Evolutionary conservation across 2,888 invertebrate species (phyloP).

Genomic region (Agrotis puta): DNA sequence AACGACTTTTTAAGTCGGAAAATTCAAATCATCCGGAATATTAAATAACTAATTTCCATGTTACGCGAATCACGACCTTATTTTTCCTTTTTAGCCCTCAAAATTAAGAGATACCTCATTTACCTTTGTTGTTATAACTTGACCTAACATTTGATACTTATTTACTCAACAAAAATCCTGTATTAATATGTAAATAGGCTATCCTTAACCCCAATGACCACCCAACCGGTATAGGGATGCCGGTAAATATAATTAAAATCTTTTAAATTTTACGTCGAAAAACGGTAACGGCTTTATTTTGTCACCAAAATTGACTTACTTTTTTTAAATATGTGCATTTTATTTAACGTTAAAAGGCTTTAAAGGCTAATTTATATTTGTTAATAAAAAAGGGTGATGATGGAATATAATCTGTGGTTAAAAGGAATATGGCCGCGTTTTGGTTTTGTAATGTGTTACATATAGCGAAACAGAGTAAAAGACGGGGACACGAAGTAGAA

Average conservation of each 20-base stretch:
- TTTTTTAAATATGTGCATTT: conserved; percentile 23
- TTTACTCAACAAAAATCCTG: conserved; percentile 44
- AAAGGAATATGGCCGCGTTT: not conserved
- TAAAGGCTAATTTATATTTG: conserved; percentile 4
- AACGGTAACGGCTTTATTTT: conserved; percentile 51
- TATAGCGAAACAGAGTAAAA: too few species aligned
- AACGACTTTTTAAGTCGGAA: too few species aligned
- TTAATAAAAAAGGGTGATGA: not conserved
- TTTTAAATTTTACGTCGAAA: conserved; percentile 51
- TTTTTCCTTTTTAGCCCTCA: not conserved
- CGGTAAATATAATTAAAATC: conserved; percentile 61
- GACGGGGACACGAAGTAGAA: too few species aligned
- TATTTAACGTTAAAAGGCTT: conserved; percentile 17
- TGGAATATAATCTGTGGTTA: not conserved
- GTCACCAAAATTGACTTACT: conserved; percentile 16
- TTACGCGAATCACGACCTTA: not conserved
- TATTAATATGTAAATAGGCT: conserved; percentile 59
- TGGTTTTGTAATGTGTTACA: too few species aligned
- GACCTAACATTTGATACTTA: conserved; percentile 39
- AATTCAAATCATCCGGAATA: not conserved
- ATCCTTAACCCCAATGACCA: conserved; percentile 36
- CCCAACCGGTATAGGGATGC: not conserved
- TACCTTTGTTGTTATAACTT: conserved; percentile 3
- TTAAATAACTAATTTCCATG: not conserved
- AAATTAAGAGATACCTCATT: conserved; percentile 22